These are phyloP conservation scores for Paradoxurus hermaphroditus DNA, from an alignment of 2,113 vertebrate genomes.

Conservation along the genomic window DNA sequence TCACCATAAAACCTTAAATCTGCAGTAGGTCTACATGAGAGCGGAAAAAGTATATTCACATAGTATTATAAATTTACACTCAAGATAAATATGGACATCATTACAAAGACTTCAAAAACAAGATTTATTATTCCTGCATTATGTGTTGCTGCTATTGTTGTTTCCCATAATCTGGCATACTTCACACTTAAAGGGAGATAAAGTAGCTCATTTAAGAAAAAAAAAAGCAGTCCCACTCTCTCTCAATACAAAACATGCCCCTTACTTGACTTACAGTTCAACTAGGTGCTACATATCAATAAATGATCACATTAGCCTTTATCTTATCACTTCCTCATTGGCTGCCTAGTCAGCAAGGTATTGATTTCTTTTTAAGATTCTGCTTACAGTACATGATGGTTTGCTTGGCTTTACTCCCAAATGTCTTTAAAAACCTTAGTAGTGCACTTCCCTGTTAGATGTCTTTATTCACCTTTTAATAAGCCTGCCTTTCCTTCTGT, in stretches of 20 bases:
- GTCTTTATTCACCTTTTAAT: constrained; percentile 70
- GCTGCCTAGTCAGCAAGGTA: constrained; percentile 45
- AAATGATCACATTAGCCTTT: constrained; percentile 54
- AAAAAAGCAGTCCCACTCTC: not conserved
- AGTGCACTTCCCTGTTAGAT: constrained; percentile 45
- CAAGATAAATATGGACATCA: not conserved
- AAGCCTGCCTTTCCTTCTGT: constrained; percentile 32
- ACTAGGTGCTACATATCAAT: constrained; percentile 30
- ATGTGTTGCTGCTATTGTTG: too few relatives aligned
- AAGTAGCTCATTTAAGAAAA: not conserved
- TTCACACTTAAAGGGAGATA: not conserved
- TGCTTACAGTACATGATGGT: constrained; percentile 57
- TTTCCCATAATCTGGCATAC: not conserved
- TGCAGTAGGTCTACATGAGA: not conserved
- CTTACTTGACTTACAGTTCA: constrained; percentile 53
- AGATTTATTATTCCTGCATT: not conserved
- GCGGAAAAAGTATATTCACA: not conserved
- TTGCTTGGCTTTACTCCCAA: constrained; percentile 59
- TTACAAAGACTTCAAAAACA: not conserved
- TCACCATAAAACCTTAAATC: not conserved
- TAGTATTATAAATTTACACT: not conserved
- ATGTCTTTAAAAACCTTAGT: constrained; percentile 56
- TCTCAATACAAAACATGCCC: not conserved
- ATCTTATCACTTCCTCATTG: constrained; percentile 57
- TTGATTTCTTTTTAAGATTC: constrained; percentile 63